Percentiles rank a stretch among this genome's conserved stretches.
Conservation (phyloP, 1,140 invertebrate genomes). For the Ditylenchus dipsaci region DNA sequence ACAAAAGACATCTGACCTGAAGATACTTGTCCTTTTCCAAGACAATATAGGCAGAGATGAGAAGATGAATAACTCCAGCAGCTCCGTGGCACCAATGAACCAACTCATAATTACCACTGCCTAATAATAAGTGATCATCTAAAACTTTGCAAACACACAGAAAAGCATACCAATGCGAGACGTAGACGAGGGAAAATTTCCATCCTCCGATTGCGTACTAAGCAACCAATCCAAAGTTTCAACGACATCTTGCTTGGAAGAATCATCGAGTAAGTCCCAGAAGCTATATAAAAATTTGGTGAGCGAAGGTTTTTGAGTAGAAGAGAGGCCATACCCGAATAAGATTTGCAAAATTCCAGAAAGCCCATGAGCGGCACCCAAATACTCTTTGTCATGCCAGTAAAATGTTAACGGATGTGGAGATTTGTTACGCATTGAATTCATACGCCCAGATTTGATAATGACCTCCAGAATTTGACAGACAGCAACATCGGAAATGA, state of each 20-base stretch:
- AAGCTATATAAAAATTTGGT: constrained; percentile 19
- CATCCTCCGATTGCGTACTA: constrained; percentile 67
- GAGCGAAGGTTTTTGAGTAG: not conserved
- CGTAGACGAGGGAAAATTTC: constrained; percentile 79
- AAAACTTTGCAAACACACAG: not conserved
- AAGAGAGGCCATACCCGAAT: constrained; percentile 31
- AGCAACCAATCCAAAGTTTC: constrained; percentile 66
- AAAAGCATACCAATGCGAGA: constrained; percentile 62
- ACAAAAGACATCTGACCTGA: constrained; percentile 51
- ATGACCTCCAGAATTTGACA: constrained; percentile 27
- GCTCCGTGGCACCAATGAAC: constrained; percentile 94
- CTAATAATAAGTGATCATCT: not conserved
- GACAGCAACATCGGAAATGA: constrained; percentile 29
- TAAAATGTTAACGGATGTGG: constrained; percentile 42
- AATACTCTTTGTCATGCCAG: constrained; percentile 48
- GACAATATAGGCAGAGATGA: constrained; percentile 70
- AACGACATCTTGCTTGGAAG: constrained; percentile 24
- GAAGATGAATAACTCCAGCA: constrained; percentile 76
- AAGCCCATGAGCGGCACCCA: constrained; percentile 51
- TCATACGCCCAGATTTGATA: constrained; percentile 27
- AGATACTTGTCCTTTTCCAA: constrained; percentile 73
- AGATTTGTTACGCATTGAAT: constrained; percentile 12
- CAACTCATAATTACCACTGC: constrained; percentile 66
- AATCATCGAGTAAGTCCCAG: constrained; percentile 30
- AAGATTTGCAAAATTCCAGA: constrained; percentile 45